Percentiles rank a stretch among this genome's conserved stretches.
phyloP scores from a whole-genome alignment of 2,888 invertebrate genomes.

The Onchidella celtica region DNA sequence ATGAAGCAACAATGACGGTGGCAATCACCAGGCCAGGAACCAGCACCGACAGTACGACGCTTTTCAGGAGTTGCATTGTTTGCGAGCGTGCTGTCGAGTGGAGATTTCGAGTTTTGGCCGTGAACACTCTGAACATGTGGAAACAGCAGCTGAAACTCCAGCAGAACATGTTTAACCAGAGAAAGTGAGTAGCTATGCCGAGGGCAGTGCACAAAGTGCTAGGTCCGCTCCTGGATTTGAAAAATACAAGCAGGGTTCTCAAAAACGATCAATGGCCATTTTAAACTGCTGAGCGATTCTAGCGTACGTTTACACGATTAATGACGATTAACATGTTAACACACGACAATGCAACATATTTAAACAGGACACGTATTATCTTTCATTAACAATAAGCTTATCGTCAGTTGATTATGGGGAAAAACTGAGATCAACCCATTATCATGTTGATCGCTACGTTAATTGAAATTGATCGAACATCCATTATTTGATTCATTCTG shows the following conservation, averaged over 20 bases:
- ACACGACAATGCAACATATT: too few relatives aligned
- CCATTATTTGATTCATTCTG: too few relatives aligned
- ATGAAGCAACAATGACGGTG: neutral
- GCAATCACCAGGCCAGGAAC: constrained; percentile 2
- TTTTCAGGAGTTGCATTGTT: neutral
- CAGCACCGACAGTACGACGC: neutral
- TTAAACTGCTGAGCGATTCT: too few relatives aligned
- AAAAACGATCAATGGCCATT: too few relatives aligned
- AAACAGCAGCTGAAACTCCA: constrained; percentile 38
- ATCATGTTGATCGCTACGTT: too few relatives aligned
- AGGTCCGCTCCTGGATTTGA: too few relatives aligned
- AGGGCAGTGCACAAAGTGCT: neutral
- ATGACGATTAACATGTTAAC: neutral
- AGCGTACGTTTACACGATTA: neutral
- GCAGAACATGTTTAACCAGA: constrained; percentile 28
- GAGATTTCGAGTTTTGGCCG: constrained; percentile 16
- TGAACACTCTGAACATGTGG: constrained; percentile 33
- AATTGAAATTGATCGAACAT: too few relatives aligned
- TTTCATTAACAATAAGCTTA: too few relatives aligned
- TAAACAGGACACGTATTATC: too few relatives aligned
- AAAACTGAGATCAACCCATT: too few relatives aligned
- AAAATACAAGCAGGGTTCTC: too few relatives aligned
- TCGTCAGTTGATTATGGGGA: too few relatives aligned
- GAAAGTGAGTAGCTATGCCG: constrained; percentile 26
- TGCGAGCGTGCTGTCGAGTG: neutral